Evolutionary conservation across 2,888 invertebrate genomes (phyloP).

Genomic region (Theodoxus fluviatilis): DNA sequence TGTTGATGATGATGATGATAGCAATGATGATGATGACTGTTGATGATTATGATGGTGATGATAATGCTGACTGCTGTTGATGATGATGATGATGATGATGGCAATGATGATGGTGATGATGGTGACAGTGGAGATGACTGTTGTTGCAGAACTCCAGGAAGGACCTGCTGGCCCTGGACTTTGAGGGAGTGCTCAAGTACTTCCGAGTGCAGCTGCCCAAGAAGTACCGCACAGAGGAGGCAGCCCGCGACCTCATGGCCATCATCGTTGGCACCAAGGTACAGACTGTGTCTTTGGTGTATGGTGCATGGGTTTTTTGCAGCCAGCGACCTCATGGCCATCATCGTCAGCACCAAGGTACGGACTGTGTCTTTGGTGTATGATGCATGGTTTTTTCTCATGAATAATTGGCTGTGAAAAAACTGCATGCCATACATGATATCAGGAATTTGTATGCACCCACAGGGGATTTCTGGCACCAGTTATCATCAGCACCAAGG

Average conservation of each 20-base stretch:
- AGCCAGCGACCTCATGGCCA: conserved; percentile 86
- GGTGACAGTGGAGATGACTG: conserved; percentile 82
- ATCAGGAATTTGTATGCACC: too few species aligned
- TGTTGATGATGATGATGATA: too few species aligned
- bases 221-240: conserved; percentile 89
- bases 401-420: too few species aligned
- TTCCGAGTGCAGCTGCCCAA: conserved; percentile 97
- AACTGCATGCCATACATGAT: too few species aligned
- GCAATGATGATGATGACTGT: too few species aligned
- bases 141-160: conserved; percentile 72
- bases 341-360: conserved; percentile 89
- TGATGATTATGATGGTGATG: too few species aligned
- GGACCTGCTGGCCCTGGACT: conserved; percentile 90
- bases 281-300: too few species aligned
- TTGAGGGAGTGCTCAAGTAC: conserved; percentile 97
- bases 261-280: conserved; percentile 90
- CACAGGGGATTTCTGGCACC: conserved; percentile 89
- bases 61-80: too few species aligned
- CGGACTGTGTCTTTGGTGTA: too few species aligned
- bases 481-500: conserved; percentile 87
- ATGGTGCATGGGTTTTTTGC: too few species aligned
- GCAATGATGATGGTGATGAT: conserved; percentile 95
- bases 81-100: too few species aligned
- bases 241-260: conserved; percentile 87
- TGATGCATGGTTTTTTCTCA: too few species aligned